Base-by-base conservation (phyloP, 2,888 invertebrate species). In the Rhamnusium bicolor region DNA sequence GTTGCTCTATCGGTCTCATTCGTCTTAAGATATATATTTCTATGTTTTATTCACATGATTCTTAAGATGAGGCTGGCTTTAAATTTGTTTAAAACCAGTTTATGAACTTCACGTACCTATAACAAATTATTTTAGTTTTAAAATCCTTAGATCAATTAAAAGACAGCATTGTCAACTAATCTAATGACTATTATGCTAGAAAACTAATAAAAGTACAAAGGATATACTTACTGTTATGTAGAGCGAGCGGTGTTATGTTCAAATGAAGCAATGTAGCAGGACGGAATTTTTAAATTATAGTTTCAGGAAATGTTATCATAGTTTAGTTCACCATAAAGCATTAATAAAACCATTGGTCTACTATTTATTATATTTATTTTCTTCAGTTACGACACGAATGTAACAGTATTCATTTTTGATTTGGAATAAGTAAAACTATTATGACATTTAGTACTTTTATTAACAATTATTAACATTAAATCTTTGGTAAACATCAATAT, bases 401-500 rank as follows among this genome's bases (percentile, higher is more conserved):
- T 10, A 40, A 40, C 3, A n/a, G 40, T 40, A 12, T 40, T 40
- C 40, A n/a, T n/a, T 40, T 40, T 40, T 40, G 40, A 12, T 40
- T 40, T 40, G 40, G 40, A 40, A 40, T 12, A n/a, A 40, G 32
- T 32, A 40, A 40, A 40, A 40, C 40, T 40, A 40, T n/a, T 4
- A 40, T 14, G 10, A 46, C 61, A 40, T 61, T 61, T n/a, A 46
- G 21, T 61, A 61, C 21, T 29, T 75, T 75, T 68, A 51, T 72
- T 65, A 73, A 73, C 71, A 76, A 67, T 71, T n/a, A n/a, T n/a
- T 79, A 78, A 75, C 73, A 75, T 63, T 79, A 76, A 76, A 75
- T 79, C 79, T 79, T 79, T 79, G 79, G 79, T 78, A 71, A 47
- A 76, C 69, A 72, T 54, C 53, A 56, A 73, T 51, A 60, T 73